phyloP scores from a whole-genome alignment of 2,888 invertebrate species.

The Podotricha telesiphe region DNA sequence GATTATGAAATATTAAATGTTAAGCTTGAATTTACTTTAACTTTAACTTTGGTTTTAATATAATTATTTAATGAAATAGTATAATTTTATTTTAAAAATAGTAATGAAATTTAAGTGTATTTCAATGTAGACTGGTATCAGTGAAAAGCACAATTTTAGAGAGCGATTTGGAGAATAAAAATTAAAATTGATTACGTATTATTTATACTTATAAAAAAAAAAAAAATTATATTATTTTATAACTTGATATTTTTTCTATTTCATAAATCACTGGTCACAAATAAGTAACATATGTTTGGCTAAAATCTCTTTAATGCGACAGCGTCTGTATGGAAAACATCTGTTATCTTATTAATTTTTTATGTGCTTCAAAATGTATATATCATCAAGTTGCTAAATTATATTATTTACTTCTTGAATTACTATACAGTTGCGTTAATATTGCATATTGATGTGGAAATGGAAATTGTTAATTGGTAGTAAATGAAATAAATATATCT shows the following conservation, averaged over 20 bases:
- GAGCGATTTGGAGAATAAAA: too few relatives aligned
- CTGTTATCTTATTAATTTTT: conserved; percentile 27
- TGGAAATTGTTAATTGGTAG: too few relatives aligned
- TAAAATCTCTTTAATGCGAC: conserved; percentile 30
- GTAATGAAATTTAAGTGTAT: too few relatives aligned
- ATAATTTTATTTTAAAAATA: too few relatives aligned
- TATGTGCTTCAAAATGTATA: conserved; percentile 5
- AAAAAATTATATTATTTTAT: not conserved
- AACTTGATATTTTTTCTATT: conserved; percentile 17
- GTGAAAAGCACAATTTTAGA: too few relatives aligned
- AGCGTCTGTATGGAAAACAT: conserved; percentile 25
- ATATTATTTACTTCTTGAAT: not conserved
- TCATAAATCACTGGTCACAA: conserved; percentile 27
- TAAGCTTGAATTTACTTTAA: not conserved
- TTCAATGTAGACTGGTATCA: too few relatives aligned
- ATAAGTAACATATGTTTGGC: conserved; percentile 24
- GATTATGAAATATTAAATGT: not conserved
- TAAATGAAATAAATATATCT: too few relatives aligned
- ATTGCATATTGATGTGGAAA: too few relatives aligned
- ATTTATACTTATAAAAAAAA: not conserved
- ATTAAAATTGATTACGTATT: not conserved
- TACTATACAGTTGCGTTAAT: not conserved
- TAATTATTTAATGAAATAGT: too few relatives aligned
- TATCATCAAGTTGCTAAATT: not conserved
- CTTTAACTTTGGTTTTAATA: too few relatives aligned